Evolutionary conservation across 37 sponge, comb jelly and placozoan genomes (phyloP).

Genomic region (Hormiphora californensis): DNA sequence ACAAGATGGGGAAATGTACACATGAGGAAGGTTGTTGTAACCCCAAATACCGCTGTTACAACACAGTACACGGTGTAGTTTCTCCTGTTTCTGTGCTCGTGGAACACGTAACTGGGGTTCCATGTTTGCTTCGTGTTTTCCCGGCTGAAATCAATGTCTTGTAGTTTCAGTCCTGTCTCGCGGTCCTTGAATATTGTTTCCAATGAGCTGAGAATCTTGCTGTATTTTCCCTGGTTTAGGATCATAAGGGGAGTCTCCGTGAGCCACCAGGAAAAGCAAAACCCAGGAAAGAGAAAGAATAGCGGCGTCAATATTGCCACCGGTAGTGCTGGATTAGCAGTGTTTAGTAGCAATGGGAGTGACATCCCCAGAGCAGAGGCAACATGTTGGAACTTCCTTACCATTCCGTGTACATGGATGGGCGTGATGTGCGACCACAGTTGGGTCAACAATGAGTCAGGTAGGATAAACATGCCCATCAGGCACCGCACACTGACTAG

Average conservation of each 20-base stretch:
- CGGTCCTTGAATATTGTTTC: not conserved
- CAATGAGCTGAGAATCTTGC: not conserved
- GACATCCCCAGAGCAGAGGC: no score
- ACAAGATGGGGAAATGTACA: no score
- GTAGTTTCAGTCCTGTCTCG: not conserved
- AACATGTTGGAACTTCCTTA: no score
- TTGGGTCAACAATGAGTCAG: constrained; percentile 5
- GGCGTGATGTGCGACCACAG: constrained; percentile 14
- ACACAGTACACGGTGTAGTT: no score
- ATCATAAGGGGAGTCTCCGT: constrained; percentile 11
- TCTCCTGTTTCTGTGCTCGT: not conserved
- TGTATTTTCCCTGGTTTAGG: constrained; percentile 23
- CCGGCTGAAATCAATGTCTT: constrained; percentile 37
- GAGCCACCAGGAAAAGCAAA: not conserved
- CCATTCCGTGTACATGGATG: no score
- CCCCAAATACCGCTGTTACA: no score
- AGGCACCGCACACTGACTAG: not conserved
- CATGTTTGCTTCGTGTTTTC: not conserved
- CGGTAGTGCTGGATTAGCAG: not conserved
- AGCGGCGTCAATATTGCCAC: not conserved
- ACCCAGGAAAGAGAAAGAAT: not conserved
- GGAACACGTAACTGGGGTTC: not conserved
- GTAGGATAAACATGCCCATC: not conserved
- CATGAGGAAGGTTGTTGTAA: no score
- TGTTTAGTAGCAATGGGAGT: no score